Evolutionary conservation across 2,797 vertebrate species (phyloP).

Genomic region (Leuciscus waleckii): DNA sequence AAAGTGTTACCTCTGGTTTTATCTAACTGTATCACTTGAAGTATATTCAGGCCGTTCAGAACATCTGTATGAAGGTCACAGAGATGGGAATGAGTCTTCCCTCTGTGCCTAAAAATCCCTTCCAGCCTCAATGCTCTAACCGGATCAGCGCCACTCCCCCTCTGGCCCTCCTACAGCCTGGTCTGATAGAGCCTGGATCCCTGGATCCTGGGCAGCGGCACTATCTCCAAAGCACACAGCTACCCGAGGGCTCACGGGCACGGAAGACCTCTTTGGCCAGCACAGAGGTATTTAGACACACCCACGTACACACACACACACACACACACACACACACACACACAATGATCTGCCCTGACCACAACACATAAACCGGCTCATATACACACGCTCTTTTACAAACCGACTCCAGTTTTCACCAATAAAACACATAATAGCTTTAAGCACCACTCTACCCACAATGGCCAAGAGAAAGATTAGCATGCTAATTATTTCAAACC

Average conservation of each 20-base stretch:
- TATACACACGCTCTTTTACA: neutral
- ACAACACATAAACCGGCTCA: neutral
- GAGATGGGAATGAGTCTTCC: slow-evolving; percentile 16
- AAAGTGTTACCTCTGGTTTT: neutral
- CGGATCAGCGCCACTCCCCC: slow-evolving; percentile 34
- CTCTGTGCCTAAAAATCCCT: slow-evolving; percentile 27
- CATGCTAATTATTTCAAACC: slow-evolving; percentile 42
- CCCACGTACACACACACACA: neutral
- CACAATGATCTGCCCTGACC: neutral
- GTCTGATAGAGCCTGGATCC: slow-evolving; percentile 33
- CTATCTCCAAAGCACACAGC: slow-evolving; percentile 50
- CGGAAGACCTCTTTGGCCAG: slow-evolving; percentile 36
- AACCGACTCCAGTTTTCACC: slow-evolving; percentile 4
- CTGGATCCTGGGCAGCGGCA: slow-evolving; percentile 16
- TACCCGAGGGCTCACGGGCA: slow-evolving; percentile 34
- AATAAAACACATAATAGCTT: slow-evolving; percentile 34
- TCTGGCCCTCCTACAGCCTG: slow-evolving; percentile 17
- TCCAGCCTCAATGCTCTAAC: slow-evolving; percentile 41
- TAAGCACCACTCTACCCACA: slow-evolving; percentile 43
- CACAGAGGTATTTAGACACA: slow-evolving; percentile 46
- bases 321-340: slow-evolving; percentile 12
- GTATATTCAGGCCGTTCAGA: neutral
- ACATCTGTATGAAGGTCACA: slow-evolving; percentile 45
- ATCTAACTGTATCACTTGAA: neutral
- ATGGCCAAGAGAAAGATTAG: slow-evolving; percentile 57